Evolutionary conservation across 2,797 vertebrate genomes (phyloP).

Genomic region (Steatocranus sp.): DNA sequence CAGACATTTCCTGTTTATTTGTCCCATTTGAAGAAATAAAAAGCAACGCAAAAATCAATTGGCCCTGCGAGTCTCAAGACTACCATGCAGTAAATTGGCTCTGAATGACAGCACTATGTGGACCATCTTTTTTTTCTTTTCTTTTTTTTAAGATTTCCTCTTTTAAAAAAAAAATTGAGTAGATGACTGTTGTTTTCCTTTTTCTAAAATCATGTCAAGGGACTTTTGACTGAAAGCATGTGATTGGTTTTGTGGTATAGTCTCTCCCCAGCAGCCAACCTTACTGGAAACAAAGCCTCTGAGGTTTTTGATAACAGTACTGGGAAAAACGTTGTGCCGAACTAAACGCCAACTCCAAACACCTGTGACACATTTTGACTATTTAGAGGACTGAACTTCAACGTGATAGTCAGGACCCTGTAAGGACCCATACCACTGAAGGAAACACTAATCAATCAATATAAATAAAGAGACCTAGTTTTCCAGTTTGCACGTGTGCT

Average conservation of each 20-base stretch:
- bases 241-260: constrained; percentile 42
- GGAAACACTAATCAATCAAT: constrained; percentile 62
- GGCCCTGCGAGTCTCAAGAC: constrained; percentile 73
- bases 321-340: constrained; percentile 6
- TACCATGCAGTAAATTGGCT: constrained; percentile 66
- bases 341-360: background rate
- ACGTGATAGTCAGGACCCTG: constrained; percentile 17
- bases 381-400: constrained; percentile 13
- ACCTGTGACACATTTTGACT: background rate
- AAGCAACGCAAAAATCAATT: constrained; percentile 68
- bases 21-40: constrained; percentile 57
- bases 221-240: constrained; percentile 48
- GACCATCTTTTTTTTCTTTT: constrained; percentile 8
- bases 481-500: constrained; percentile 55
- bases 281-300: constrained; percentile 16
- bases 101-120: constrained; percentile 67
- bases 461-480: constrained; percentile 63
- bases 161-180: constrained; percentile 20
- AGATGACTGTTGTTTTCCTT: constrained; percentile 9
- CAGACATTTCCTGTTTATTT: constrained; percentile 58
- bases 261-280: constrained; percentile 18
- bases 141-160: constrained; percentile 19
- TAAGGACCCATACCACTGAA: constrained; percentile 16
- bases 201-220: constrained; percentile 22
- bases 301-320: constrained; percentile 10